phyloP scores from a whole-genome alignment of 1,140 invertebrate genomes.

The Neodiprion fabricii region DNA sequence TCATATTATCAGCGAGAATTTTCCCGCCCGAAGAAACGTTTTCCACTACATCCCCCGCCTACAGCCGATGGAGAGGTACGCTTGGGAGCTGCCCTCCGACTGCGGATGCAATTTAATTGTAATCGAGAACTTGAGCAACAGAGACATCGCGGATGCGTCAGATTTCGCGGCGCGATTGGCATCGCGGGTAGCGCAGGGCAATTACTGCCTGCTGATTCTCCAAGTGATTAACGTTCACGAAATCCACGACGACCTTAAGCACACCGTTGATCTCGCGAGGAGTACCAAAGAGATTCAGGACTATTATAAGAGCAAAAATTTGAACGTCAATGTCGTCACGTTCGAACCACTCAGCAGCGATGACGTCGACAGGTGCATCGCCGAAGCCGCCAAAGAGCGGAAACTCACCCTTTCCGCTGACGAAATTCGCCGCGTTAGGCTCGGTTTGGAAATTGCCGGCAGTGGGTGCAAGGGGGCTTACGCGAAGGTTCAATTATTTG shows the following conservation, averaged over 20 bases:
- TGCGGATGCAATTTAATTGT: constrained; percentile 45
- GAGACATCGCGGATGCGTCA: constrained; percentile 34
- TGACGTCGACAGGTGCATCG: constrained; percentile 45
- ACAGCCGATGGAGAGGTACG: not conserved
- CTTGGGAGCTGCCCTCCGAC: constrained; percentile 28
- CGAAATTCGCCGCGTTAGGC: constrained; percentile 38
- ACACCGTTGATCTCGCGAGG: constrained; percentile 32
- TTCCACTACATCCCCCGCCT: constrained; percentile 39
- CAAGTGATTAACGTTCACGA: constrained; percentile 47
- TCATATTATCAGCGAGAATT: constrained; percentile 46
- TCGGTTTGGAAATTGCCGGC: constrained; percentile 33
- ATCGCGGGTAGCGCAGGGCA: not conserved
- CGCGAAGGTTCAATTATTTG: constrained; percentile 48
- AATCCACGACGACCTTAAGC: constrained; percentile 31
- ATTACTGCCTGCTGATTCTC: constrained; percentile 39
- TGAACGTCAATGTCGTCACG: constrained; percentile 34
- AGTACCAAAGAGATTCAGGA: constrained; percentile 31
- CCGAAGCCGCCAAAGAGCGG: constrained; percentile 34
- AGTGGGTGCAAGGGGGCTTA: constrained; percentile 57
- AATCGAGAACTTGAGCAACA: constrained; percentile 48
- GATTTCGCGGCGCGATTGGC: constrained; percentile 29
- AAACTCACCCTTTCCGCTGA: constrained; percentile 30
- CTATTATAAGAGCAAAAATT: constrained; percentile 27
- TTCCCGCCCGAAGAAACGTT: constrained; percentile 29
- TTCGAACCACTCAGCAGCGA: constrained; percentile 36